Evolutionary conservation across 2,113 vertebrate genomes (phyloP).

Genomic region (Glaucidium brasilianum): DNA sequence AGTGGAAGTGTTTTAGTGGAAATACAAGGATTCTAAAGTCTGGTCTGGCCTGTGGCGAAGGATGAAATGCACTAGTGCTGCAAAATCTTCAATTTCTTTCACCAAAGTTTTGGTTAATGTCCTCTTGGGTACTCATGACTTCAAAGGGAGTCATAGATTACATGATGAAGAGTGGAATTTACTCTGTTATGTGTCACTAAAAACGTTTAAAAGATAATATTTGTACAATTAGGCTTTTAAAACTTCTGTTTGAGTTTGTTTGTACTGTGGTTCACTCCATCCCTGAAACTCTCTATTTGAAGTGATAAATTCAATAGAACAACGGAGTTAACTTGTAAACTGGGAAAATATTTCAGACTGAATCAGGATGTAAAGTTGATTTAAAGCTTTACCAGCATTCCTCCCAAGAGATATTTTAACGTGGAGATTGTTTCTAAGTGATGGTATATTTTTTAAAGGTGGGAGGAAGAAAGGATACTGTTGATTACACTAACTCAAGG

Average conservation of each 20-base stretch:
- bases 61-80: not conserved
- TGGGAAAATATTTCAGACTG: not conserved
- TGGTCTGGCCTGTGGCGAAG: not conserved
- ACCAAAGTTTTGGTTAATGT: not conserved
- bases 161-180: slow-evolving; percentile 8
- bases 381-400: not conserved
- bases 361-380: not conserved
- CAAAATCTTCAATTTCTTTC: not conserved
- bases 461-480: not conserved
- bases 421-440: not conserved
- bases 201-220: not conserved
- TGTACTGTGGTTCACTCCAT: not conserved
- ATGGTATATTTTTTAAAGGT: not conserved
- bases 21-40: not conserved
- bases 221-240: not conserved
- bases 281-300: not conserved
- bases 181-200: not conserved
- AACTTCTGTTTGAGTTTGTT: not conserved
- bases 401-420: not conserved
- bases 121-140: not conserved
- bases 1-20: not conserved
- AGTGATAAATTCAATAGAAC: not conserved
- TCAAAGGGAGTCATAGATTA: not conserved
- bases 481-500: not conserved
- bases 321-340: not conserved